phyloP scores from a whole-genome alignment of 2,888 invertebrate genomes.

The Andrena trimmerana region DNA sequence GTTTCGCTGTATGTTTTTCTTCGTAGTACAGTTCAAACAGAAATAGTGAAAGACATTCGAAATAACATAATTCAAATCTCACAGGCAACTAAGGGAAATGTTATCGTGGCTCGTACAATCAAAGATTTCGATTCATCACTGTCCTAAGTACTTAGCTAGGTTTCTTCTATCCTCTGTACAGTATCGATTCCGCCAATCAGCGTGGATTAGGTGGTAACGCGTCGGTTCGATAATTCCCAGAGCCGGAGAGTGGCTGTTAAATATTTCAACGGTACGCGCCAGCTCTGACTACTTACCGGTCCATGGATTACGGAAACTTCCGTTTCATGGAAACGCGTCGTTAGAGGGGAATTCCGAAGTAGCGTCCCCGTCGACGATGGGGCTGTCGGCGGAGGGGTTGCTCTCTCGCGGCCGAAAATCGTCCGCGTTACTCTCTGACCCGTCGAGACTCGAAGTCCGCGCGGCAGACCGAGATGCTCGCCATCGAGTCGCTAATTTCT shows the following conservation, averaged over 20 bases:
- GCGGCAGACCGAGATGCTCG: neutral
- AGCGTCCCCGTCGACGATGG: slow-evolving; percentile 38
- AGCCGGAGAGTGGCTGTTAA: slow-evolving; percentile 61
- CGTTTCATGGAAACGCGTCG: slow-evolving; percentile 67
- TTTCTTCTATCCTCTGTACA: neutral
- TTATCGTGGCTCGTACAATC: neutral
- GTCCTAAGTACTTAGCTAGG: neutral
- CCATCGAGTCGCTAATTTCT: neutral
- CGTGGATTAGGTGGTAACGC: slow-evolving; percentile 35
- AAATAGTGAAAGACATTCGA: too few species aligned
- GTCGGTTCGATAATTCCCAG: slow-evolving; percentile 43
- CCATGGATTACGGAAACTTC: slow-evolving; percentile 69
- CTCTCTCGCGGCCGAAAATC: neutral
- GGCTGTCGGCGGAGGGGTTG: neutral
- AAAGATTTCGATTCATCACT: neutral
- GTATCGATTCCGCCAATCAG: slow-evolving; percentile 40
- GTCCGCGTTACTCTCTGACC: neutral
- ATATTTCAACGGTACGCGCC: slow-evolving; percentile 69
- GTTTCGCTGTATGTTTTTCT: too few species aligned
- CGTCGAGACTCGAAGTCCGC: neutral
- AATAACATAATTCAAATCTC: too few species aligned
- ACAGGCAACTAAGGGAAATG: too few species aligned
- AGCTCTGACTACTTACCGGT: slow-evolving; percentile 72
- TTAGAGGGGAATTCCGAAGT: slow-evolving; percentile 67
- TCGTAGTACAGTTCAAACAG: too few species aligned